Percentiles rank a stretch among this genome's conserved stretches.
Evolutionary conservation across 2,797 vertebrate species (phyloP).

Genomic region (Pseudomugil tenellus): DNA sequence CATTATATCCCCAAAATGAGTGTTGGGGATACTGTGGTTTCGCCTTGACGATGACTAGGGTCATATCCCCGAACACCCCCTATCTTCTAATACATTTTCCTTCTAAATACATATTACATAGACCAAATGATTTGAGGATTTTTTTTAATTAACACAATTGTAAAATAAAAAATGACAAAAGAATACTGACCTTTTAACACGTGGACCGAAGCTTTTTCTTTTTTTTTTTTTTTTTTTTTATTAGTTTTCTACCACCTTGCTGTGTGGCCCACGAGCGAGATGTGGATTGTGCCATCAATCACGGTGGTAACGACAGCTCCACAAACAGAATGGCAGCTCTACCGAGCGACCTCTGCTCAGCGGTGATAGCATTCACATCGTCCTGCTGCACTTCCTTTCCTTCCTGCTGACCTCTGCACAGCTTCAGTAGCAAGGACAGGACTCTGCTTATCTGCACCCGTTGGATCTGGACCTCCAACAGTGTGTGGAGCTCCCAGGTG

Average conservation of each 20-base stretch:
- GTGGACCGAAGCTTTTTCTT: too few relatives aligned
- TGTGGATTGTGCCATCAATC: slow-evolving; percentile 67
- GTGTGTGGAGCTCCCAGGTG: slow-evolving; percentile 40
- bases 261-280: slow-evolving; percentile 36
- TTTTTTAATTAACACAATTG: too few relatives aligned
- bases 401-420: slow-evolving; percentile 72
- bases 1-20: too few relatives aligned
- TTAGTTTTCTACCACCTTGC: neutral
- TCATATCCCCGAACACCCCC: too few relatives aligned
- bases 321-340: slow-evolving; percentile 64
- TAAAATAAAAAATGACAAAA: too few relatives aligned
- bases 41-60: too few relatives aligned
- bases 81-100: too few relatives aligned
- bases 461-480: slow-evolving; percentile 52
- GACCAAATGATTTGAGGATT: too few relatives aligned
- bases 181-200: too few relatives aligned
- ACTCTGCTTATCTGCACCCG: slow-evolving; percentile 60
- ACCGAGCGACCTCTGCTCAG: slow-evolving; percentile 54
- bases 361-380: slow-evolving; percentile 71
- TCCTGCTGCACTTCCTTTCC: slow-evolving; percentile 64
- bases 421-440: slow-evolving; percentile 52
- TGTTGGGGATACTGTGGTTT: too few relatives aligned
- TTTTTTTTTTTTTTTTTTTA: too few relatives aligned
- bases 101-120: too few relatives aligned
- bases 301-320: slow-evolving; percentile 51